A percentile compares a stretch with the other conserved stretches of the same genome.
phyloP scores from a whole-genome alignment of 2,888 invertebrate species.

The Metallyticus violacea region DNA sequence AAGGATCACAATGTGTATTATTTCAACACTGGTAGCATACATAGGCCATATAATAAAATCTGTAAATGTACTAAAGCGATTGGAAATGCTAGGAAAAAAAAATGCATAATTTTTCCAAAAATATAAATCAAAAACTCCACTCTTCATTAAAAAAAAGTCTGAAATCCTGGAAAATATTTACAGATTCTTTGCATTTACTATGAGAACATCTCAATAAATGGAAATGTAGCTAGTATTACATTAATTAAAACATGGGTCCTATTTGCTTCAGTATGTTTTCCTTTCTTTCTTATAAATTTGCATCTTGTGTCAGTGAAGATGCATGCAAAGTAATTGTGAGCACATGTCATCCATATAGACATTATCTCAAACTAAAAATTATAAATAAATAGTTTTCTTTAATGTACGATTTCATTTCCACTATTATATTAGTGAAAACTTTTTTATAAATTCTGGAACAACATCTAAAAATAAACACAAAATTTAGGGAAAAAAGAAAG shows the following conservation, averaged over 20 bases:
- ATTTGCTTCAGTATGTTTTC: background rate
- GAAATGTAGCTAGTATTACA: background rate
- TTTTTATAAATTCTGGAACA: too few relatives aligned
- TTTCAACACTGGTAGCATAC: background rate
- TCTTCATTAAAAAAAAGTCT: background rate
- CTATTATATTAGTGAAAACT: too few relatives aligned
- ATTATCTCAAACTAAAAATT: too few relatives aligned
- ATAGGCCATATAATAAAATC: background rate
- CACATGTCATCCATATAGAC: too few relatives aligned
- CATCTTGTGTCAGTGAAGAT: background rate
- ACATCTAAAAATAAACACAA: too few relatives aligned
- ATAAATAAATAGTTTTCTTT: too few relatives aligned
- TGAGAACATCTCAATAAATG: background rate
- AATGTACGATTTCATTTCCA: too few relatives aligned
- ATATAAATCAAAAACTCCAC: background rate
- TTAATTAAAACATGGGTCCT: background rate
- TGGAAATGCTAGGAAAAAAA: background rate
- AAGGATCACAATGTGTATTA: background rate
- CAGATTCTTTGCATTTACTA: background rate
- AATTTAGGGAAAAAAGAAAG: too few relatives aligned
- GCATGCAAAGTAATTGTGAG: too few relatives aligned
- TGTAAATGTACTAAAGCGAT: background rate
- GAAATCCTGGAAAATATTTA: background rate
- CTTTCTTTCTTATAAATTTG: background rate
- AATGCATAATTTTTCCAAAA: background rate